These are phyloP conservation scores for Thaumatotibia leucotreta DNA, from an alignment of 1,140 invertebrate species.

Conservation along the genomic window DNA sequence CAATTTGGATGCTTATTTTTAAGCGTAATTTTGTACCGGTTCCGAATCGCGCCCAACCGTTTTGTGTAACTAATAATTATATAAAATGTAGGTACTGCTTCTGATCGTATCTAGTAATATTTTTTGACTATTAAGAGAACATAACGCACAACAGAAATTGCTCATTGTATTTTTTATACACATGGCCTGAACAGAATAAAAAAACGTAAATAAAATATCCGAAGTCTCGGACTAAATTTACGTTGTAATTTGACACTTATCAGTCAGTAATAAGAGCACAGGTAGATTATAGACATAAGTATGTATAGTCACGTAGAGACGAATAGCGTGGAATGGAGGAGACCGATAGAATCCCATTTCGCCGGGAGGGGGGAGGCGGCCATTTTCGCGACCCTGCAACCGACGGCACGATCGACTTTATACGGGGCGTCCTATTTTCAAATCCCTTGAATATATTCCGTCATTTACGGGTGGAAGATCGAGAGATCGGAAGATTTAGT, in stretches of 20 bases:
- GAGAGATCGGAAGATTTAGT: background rate
- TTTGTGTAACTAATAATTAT: constrained; percentile 12
- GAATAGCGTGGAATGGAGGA: constrained; percentile 71
- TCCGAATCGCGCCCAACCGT: background rate
- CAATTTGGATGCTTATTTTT: background rate
- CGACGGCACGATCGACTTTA: constrained; percentile 54
- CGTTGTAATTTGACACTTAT: constrained; percentile 31
- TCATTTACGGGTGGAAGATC: constrained; percentile 12
- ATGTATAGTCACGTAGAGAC: constrained; percentile 53
- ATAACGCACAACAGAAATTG: background rate
- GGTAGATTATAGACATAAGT: constrained; percentile 25
- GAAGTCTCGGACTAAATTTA: background rate
- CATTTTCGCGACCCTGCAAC: constrained; percentile 52
- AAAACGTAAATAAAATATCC: constrained; percentile 56
- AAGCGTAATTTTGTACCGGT: background rate
- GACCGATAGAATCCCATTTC: constrained; percentile 71
- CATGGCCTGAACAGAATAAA: background rate
- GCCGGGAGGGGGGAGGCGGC: constrained; percentile 33
- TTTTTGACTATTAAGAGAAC: constrained; percentile 1
- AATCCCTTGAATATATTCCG: constrained; percentile 24
- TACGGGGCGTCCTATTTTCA: constrained; percentile 31
- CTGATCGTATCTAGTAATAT: constrained; percentile 7
- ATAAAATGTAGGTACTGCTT: background rate
- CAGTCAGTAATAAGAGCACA: constrained; percentile 23
- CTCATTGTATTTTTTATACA: background rate